Conservation (phyloP, 2,888 invertebrate genomes). For the Lumbricus terrestris region DNA sequence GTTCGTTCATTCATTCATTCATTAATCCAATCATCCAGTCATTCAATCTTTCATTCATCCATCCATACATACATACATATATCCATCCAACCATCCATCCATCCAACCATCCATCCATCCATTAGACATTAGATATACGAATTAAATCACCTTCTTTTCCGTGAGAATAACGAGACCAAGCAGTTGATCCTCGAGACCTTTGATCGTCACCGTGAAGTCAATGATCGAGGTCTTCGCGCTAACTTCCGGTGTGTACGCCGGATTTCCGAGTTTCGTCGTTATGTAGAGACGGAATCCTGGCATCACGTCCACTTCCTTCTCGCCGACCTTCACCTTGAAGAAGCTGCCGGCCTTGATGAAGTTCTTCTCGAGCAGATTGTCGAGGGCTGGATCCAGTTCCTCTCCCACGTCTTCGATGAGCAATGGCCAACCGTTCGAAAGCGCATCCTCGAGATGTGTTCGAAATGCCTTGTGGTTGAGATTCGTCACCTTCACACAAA, state of each 20-base stretch:
- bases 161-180: conserved; percentile 59
- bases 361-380: conserved; percentile 60
- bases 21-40: too few species aligned
- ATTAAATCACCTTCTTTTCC: conserved; percentile 54
- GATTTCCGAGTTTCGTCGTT: conserved; percentile 60
- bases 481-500: conserved; percentile 51
- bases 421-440: conserved; percentile 58
- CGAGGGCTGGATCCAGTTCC: conserved; percentile 59
- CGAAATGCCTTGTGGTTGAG: conserved; percentile 60
- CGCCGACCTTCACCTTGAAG: conserved; percentile 58
- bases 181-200: conserved; percentile 60
- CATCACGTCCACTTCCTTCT: conserved; percentile 60
- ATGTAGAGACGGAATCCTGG: conserved; percentile 58
- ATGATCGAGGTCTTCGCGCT: conserved; percentile 59
- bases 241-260: conserved; percentile 59
- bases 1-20: too few species aligned
- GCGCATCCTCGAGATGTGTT: conserved; percentile 58
- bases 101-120: too few species aligned
- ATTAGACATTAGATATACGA: too few species aligned
- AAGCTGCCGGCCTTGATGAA: conserved; percentile 59
- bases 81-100: too few species aligned
- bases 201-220: conserved; percentile 61
- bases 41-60: too few species aligned
- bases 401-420: conserved; percentile 59
- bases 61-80: too few species aligned